Percentiles rank a stretch among this genome's conserved stretches.
These are phyloP conservation scores for Cirrhinus mrigala DNA, from an alignment of 2,797 vertebrate genomes.

Conservation along the genomic window DNA sequence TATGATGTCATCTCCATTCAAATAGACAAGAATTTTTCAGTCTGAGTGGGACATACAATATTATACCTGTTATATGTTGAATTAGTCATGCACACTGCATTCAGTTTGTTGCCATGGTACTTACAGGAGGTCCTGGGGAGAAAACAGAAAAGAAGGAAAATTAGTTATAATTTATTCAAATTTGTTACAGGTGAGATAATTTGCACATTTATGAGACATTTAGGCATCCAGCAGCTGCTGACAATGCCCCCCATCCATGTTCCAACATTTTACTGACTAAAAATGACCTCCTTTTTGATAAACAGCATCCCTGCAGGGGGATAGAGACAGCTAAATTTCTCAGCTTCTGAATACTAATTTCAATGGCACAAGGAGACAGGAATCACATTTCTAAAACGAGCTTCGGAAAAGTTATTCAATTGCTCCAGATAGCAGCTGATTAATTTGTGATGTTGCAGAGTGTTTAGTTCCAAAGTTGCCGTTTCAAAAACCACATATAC, in stretches of 20 bases:
- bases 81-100: conserved; percentile 54
- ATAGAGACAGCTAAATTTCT: conserved; percentile 4
- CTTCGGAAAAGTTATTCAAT: neutral
- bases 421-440: neutral
- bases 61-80: conserved; percentile 57
- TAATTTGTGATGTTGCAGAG: neutral
- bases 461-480: neutral
- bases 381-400: conserved; percentile 55
- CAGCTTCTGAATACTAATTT: conserved; percentile 58
- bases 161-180: conserved; percentile 55
- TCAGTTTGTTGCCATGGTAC: conserved; percentile 78
- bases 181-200: conserved; percentile 33
- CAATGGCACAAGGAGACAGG: conserved; percentile 17
- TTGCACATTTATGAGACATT: conserved; percentile 27
- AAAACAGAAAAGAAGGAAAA: conserved; percentile 67
- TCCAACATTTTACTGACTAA: conserved; percentile 20
- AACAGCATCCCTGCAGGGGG: neutral
- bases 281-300: conserved; percentile 50
- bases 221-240: conserved; percentile 12
- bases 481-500: neutral
- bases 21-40: neutral
- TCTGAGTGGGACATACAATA: conserved; percentile 2
- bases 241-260: conserved; percentile 13
- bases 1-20: conserved; percentile 17
- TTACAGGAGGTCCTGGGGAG: conserved; percentile 94